phyloP scores from a whole-genome alignment of 2,113 vertebrate genomes.

The Plecturocebus donacophilus region DNA sequence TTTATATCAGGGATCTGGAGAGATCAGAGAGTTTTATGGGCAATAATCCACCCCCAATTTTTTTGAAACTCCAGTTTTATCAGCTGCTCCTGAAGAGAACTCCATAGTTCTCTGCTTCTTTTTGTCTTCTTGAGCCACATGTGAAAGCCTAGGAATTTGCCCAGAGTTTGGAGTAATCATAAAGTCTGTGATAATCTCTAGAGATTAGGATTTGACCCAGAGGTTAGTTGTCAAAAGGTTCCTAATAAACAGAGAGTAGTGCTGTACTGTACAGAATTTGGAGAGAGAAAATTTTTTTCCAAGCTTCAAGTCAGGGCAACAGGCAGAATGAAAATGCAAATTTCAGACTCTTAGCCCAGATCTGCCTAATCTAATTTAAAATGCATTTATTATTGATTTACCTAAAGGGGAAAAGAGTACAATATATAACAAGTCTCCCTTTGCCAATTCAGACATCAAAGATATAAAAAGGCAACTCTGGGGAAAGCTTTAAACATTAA shows the following conservation, averaged over 20 bases:
- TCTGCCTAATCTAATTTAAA: background rate
- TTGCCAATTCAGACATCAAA: background rate
- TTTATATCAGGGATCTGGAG: background rate
- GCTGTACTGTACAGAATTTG: background rate
- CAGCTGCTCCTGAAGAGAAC: background rate
- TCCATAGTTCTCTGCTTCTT: background rate
- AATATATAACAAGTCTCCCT: background rate
- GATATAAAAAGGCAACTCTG: background rate
- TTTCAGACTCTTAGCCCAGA: background rate
- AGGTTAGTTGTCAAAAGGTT: background rate
- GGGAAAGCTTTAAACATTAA: slow-evolving; percentile 8
- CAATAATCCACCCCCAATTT: background rate
- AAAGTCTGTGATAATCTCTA: background rate
- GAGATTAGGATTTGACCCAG: background rate
- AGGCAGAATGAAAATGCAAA: slow-evolving; percentile 27
- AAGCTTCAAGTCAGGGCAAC: background rate
- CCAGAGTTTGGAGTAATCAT: background rate
- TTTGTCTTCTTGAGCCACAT: background rate
- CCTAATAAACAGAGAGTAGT: background rate
- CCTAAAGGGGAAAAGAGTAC: background rate
- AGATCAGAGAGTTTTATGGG: background rate
- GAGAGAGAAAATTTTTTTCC: background rate
- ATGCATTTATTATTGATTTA: slow-evolving; percentile 41
- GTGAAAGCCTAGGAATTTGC: background rate
- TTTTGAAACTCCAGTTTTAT: background rate